Conservation (phyloP, 2,797 vertebrate genomes). For the Nyctibius grandis region DNA sequence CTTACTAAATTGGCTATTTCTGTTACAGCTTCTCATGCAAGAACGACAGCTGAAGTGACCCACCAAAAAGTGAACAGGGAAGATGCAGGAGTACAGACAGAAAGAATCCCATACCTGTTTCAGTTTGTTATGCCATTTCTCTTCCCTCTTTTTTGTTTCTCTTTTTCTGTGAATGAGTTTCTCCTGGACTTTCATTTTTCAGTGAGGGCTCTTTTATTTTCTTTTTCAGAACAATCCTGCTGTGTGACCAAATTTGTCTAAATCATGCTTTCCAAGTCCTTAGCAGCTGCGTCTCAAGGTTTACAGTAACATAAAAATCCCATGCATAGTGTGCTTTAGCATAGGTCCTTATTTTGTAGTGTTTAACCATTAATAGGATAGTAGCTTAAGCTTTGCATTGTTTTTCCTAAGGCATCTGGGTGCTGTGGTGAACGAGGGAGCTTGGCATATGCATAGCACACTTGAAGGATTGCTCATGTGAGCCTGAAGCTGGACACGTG, state of each 20-base stretch:
- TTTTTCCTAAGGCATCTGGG: not conserved
- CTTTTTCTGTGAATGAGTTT: not conserved
- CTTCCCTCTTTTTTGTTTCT: not conserved
- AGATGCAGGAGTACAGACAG: not conserved
- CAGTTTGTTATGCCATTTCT: not conserved
- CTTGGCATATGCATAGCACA: accelerated
- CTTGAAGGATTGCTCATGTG: not conserved
- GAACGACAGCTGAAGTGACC: not conserved
- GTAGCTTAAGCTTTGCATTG: not conserved
- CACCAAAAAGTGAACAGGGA: not conserved
- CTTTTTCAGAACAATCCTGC: not conserved
- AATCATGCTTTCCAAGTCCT: not conserved
- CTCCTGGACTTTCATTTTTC: not conserved
- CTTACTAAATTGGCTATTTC: not conserved
- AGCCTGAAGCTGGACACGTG: not conserved
- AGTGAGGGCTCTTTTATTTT: not conserved
- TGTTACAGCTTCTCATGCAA: not conserved
- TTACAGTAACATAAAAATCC: not conserved
- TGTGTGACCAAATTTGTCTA: not conserved
- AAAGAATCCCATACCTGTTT: not conserved
- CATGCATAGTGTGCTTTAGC: accelerated
- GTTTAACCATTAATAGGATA: not conserved
- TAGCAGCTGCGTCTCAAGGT: not conserved
- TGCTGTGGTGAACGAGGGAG: not conserved
- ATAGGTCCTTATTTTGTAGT: not conserved